Conservation (phyloP, 1,140 invertebrate species). For the Aphelenchoides avenae region DNA sequence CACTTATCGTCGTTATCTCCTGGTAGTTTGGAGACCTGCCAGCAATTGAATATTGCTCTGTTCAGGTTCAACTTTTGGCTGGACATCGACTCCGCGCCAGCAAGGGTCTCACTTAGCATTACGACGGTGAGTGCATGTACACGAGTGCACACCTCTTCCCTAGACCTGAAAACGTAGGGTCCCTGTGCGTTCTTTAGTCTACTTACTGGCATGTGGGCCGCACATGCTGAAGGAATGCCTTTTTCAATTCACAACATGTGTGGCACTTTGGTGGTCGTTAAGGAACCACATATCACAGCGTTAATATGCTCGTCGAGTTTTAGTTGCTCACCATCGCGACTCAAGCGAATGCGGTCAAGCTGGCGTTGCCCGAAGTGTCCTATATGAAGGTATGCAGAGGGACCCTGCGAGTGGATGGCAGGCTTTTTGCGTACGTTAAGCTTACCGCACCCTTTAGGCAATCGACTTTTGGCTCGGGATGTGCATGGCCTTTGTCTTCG, state of each 20-base stretch:
- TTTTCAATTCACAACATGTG: no score
- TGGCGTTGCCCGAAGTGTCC: slow-evolving; percentile 53
- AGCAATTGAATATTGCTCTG: neutral
- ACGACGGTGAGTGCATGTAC: slow-evolving; percentile 48
- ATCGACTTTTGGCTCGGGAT: slow-evolving; percentile 55
- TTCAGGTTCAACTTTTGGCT: slow-evolving; percentile 60
- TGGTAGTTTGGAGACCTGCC: slow-evolving; percentile 29
- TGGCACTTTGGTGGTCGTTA: no score
- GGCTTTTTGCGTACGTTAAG: no score
- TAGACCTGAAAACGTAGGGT: no score
- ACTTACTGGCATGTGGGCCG: no score
- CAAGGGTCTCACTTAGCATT: slow-evolving; percentile 58
- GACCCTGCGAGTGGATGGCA: no score
- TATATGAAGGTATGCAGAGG: slow-evolving; percentile 57
- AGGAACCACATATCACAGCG: no score
- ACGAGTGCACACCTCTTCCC: no score
- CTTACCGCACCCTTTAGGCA: slow-evolving; percentile 5
- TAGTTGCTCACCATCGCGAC: slow-evolving; percentile 51
- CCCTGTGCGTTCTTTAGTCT: no score
- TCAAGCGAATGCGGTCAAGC: slow-evolving; percentile 57
- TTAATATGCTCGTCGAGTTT: no score
- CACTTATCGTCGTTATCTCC: slow-evolving; percentile 56
- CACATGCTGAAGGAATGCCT: no score
- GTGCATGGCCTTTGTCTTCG: slow-evolving; percentile 42
- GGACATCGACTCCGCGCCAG: slow-evolving; percentile 60